Conservation (phyloP, 2,888 invertebrate genomes). For the Candidula unifasciata region DNA sequence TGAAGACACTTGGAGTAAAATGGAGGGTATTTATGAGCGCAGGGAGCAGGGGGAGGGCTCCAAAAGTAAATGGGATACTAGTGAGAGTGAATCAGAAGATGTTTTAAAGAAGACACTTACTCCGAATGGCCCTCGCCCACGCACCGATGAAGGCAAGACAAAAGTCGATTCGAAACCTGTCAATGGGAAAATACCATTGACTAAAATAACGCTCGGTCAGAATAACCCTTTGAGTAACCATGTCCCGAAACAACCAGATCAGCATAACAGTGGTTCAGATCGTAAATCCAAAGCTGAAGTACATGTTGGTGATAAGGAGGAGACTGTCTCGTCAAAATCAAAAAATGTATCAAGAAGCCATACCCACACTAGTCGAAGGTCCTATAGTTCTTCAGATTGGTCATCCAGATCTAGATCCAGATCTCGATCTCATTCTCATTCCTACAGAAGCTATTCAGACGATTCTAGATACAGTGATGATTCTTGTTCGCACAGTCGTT, state of each 20-base stretch:
- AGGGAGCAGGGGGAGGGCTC: slow-evolving; percentile 62
- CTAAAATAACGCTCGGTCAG: slow-evolving; percentile 45
- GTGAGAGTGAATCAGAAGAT: slow-evolving; percentile 71
- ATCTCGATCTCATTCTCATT: slow-evolving; percentile 60
- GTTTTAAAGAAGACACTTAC: slow-evolving; percentile 56
- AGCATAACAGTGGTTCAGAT: slow-evolving; percentile 36
- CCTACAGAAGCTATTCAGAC: slow-evolving; percentile 56
- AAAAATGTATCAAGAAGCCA: slow-evolving; percentile 38
- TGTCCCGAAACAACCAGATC: slow-evolving; percentile 20
- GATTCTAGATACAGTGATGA: slow-evolving; percentile 62
- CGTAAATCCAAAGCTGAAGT: slow-evolving; percentile 49
- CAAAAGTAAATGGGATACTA: slow-evolving; percentile 74
- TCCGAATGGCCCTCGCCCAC: slow-evolving; percentile 32
- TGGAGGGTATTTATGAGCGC: slow-evolving; percentile 66
- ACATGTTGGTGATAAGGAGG: slow-evolving; percentile 51
- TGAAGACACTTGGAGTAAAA: slow-evolving; percentile 72
- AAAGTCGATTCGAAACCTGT: slow-evolving; percentile 41
- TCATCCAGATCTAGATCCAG: slow-evolving; percentile 64
- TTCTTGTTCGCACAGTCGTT: slow-evolving; percentile 65
- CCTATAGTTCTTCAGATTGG: slow-evolving; percentile 59
- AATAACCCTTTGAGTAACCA: slow-evolving; percentile 50
- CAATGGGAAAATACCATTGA: slow-evolving; percentile 53
- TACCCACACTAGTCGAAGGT: slow-evolving; percentile 52
- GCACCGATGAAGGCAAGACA: slow-evolving; percentile 2
- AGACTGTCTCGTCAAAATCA: slow-evolving; percentile 11